Base-by-base conservation (phyloP, 2,888 invertebrate genomes). In the Lithodes maja region DNA sequence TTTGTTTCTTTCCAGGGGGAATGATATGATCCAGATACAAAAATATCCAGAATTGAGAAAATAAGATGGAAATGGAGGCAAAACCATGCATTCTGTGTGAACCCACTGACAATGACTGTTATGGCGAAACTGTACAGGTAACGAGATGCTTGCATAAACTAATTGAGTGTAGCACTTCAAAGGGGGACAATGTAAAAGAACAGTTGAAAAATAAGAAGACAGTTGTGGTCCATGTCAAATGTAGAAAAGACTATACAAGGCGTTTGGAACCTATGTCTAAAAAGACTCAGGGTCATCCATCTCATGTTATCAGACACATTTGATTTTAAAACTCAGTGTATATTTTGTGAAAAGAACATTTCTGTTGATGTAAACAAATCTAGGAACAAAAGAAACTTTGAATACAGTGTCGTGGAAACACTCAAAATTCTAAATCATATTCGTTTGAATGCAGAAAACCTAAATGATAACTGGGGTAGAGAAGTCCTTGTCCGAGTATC, bases 361-460 rank as follows among this genome's bases (percentile, higher is more conserved):
- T n/a, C 9, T 68, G 12, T 12, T 12, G 69, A 68, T 68, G 69
- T 68, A n/a, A 68, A n/a, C 12, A 68, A 12, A 12, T 68, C 1
- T 68, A 68, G 69, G 1, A 68, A 68, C 33, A 0, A 33, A 33
- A 68, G 12, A 9, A 12, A 9, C n/a, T 12, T 12, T 68, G 69
- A 68, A n/a, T 68, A 68, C n/a, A 68, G 69, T 68, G 69, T 68
- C 69, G 69, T 68, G 69, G 9, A 68, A 68, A 68, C 69, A n/a
- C 9, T 68, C 9, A 1, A 68, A 12, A 12, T 68, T 68, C 9
- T 68, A 12, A 68, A n/a, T 12, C 9, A 68, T 68, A 1, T 68
- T 68, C 69, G 69, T n/a, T 12, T n/a, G n/a, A 68, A 68, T n/a
- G 69, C 69, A 12, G 69, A 68, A 68, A 9, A 68, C 9, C 69